These are phyloP conservation scores for Drosophila longiperda DNA, from an alignment of 2,888 invertebrate genomes.

Conservation along the genomic window DNA sequence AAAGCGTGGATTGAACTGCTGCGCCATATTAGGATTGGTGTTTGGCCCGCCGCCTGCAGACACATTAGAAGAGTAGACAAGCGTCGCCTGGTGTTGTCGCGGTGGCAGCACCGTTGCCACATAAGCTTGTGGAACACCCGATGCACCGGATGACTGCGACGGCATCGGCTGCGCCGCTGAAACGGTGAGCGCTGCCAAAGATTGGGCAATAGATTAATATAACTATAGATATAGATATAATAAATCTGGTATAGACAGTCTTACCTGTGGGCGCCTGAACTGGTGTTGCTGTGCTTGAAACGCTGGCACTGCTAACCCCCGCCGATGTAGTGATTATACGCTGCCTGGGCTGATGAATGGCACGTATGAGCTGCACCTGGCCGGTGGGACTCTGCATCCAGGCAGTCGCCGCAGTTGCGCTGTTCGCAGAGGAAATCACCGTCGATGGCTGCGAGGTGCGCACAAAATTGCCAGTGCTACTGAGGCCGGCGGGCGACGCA, in stretches of 20 bases:
- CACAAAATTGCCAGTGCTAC: constrained; percentile 81
- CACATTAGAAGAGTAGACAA: constrained; percentile 84
- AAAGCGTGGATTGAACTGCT: constrained; percentile 84
- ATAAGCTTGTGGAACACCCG: constrained; percentile 75
- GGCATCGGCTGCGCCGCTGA: constrained; percentile 54
- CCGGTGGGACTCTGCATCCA: constrained; percentile 84
- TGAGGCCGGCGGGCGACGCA: constrained; percentile 73
- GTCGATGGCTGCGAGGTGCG: constrained; percentile 83
- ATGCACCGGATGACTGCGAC: constrained; percentile 47
- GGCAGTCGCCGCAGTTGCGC: constrained; percentile 65
- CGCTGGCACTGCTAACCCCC: constrained; percentile 63
- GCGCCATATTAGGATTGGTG: constrained; percentile 74
- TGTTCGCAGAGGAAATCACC: constrained; percentile 83
- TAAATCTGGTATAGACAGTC: neutral
- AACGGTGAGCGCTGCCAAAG: constrained; percentile 63
- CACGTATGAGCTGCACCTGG: constrained; percentile 84
- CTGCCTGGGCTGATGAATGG: constrained; percentile 83
- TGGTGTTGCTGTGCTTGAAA: constrained; percentile 67
- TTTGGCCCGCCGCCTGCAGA: constrained; percentile 57
- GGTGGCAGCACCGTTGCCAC: constrained; percentile 85
- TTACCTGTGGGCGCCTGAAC: constrained; percentile 57
- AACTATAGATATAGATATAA: neutral
- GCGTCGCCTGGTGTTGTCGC: constrained; percentile 83
- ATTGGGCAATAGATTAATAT: neutral
- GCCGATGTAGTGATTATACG: constrained; percentile 84